Base-by-base conservation (phyloP, 1,140 invertebrate species). In the Neuroterus valhalla region DNA sequence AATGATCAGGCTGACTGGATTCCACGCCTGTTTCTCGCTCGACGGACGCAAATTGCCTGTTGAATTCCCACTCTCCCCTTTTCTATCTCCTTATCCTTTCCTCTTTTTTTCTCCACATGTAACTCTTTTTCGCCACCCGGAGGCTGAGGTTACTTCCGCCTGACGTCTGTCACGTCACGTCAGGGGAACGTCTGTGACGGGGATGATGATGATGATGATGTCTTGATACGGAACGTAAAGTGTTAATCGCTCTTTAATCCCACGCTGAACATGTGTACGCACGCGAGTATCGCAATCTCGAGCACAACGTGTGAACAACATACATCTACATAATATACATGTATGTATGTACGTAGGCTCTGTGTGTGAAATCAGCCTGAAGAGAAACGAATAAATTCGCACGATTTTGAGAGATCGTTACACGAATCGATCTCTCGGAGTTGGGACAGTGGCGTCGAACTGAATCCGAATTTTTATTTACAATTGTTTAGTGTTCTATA, bases 241-340 rank as follows among this genome's bases (percentile, higher is more conserved):
- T 79, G 78, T 87, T 88, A 86, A 88, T 87, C 85, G 87, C 78
- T 77, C 79, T 78, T 83, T 84, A 81, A 85, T 84, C 81, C 82
- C 45, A 75, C 66, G 52, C 69, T 74, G 31, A 62, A 62, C 55
- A 38, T 62, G 31, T 31, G 26, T 55, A 31, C 69, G 75, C 75
- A 80, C 77, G 75, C 77, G 76, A 79, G 72, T 76, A 75, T 70
- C 50, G 68, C 70, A 55, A 67, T 72, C 52, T 45, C 21, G 50
- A 43, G 55, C 55, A 62, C 31, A 50, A 62, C 55, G 55, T 62
- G 55, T 62, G 55, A 62, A 62, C 55, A 62, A 31, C 23, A 14
- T n/a, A 6, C 2, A 19, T 17, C 17, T 62, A 6, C 31, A 38
- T 62, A n/a, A n/a, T n/a, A n/a, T n/a, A n/a, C n/a, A n/a, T n/a